Percentiles rank a stretch among this genome's conserved stretches.
phyloP scores from a whole-genome alignment of 2,888 invertebrate species.

The Cheilosia pagana region DNA sequence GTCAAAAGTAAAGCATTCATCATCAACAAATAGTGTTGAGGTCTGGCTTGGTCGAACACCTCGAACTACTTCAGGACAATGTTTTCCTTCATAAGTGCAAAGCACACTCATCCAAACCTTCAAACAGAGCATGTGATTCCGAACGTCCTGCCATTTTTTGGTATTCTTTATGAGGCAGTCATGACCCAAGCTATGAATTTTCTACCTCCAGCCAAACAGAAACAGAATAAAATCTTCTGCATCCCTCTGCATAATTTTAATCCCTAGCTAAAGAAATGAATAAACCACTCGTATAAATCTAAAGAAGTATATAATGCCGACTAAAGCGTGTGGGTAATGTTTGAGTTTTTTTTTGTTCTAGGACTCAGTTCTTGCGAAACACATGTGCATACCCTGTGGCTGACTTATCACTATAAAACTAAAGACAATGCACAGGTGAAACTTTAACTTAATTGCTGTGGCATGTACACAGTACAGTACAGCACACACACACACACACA shows the following conservation, averaged over 20 bases:
- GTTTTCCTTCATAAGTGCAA: not conserved
- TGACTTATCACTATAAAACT: constrained; percentile 31
- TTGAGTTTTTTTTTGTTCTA: constrained; percentile 12
- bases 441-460: constrained; percentile 55
- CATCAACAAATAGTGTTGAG: no score
- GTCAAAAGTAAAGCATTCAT: no score
- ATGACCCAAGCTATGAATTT: constrained; percentile 57
- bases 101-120: not conserved
- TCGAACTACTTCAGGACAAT: not conserved
- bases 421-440: constrained; percentile 45
- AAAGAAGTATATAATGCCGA: not conserved
- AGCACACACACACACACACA: not conserved
- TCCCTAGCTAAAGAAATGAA: constrained; percentile 14
- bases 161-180: constrained; percentile 42
- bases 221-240: not conserved
- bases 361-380: not conserved
- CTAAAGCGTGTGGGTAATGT: constrained; percentile 13
- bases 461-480: not conserved
- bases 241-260: constrained; percentile 18
- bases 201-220: not conserved
- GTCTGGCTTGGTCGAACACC: not conserved
- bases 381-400: constrained; percentile 19
- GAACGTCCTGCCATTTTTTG: constrained; percentile 16
- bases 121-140: constrained; percentile 28
- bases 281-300: not conserved